Conservation (phyloP, 2,113 vertebrate genomes). For the Crotalus helleri region DNA sequence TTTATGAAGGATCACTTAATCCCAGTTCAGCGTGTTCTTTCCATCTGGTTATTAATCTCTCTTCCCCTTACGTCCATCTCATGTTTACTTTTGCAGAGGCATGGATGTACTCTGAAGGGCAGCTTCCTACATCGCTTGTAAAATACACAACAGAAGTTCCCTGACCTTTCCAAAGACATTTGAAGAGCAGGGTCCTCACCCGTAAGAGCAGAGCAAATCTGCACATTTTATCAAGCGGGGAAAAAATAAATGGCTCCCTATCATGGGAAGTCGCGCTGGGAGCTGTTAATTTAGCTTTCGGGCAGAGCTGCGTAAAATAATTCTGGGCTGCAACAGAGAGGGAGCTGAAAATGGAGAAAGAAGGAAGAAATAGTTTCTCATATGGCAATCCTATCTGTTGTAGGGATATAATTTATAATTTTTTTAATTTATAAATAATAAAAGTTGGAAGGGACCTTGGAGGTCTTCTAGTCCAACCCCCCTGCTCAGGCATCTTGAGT, state of each 20-base stretch:
- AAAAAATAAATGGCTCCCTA: constrained; percentile 30
- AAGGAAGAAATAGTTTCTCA: neutral
- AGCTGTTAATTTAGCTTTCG: constrained; percentile 22
- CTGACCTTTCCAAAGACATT: constrained; percentile 57
- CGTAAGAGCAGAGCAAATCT: constrained; percentile 43
- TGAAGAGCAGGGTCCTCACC: constrained; percentile 27
- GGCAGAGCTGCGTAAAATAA: neutral
- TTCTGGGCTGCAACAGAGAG: neutral
- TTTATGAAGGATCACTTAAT: constrained; percentile 38
- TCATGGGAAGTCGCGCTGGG: constrained; percentile 20
- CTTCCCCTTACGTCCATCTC: constrained; percentile 28
- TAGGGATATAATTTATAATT: neutral
- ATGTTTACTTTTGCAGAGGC: constrained; percentile 22
- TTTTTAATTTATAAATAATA: too few relatives aligned
- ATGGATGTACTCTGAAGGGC: constrained; percentile 44
- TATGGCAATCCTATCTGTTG: neutral
- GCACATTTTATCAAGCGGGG: constrained; percentile 29
- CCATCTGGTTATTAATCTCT: constrained; percentile 52
- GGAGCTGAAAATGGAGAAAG: neutral
- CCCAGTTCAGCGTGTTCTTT: constrained; percentile 49
- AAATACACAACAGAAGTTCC: constrained; percentile 47
- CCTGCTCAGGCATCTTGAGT: too few relatives aligned
- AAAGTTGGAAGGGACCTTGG: too few relatives aligned
- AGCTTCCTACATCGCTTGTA: constrained; percentile 43
- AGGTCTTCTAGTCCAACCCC: too few relatives aligned